phyloP scores from a whole-genome alignment of 2,797 vertebrate species.

The Sebastes steindachneri region DNA sequence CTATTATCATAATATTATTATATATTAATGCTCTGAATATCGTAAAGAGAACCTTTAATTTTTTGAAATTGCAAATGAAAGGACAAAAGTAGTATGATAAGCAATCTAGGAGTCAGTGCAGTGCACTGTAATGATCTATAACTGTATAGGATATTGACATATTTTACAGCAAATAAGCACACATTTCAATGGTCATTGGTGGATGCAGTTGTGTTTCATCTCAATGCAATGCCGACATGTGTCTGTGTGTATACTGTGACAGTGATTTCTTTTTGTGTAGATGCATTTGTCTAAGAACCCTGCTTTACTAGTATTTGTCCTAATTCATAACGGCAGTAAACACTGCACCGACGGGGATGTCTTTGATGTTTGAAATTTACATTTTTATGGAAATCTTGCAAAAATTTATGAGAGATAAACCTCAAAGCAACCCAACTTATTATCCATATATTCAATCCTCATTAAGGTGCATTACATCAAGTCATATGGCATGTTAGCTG shows the following conservation, averaged over 20 bases:
- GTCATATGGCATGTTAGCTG: background rate
- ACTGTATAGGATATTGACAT: background rate
- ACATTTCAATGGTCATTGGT: background rate
- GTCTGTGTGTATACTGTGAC: background rate
- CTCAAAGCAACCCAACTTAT: background rate
- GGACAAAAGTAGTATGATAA: background rate
- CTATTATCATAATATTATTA: no score
- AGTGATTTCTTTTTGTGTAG: background rate
- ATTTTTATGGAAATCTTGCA: slow-evolving; percentile 8
- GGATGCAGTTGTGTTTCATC: background rate
- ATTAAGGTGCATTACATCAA: background rate
- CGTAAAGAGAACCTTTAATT: no score
- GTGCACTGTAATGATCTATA: background rate
- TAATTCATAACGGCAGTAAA: background rate
- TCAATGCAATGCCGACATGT: background rate
- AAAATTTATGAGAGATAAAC: background rate
- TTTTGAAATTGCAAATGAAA: background rate
- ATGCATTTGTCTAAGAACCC: background rate
- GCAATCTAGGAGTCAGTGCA: background rate
- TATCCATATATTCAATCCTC: background rate
- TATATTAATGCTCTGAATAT: no score
- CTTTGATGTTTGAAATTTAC: background rate
- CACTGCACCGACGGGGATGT: background rate
- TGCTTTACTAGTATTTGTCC: background rate
- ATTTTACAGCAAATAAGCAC: background rate